Evolutionary conservation across 1,140 invertebrate genomes (phyloP).

Genomic region (Zaprionus kolodkinae): DNA sequence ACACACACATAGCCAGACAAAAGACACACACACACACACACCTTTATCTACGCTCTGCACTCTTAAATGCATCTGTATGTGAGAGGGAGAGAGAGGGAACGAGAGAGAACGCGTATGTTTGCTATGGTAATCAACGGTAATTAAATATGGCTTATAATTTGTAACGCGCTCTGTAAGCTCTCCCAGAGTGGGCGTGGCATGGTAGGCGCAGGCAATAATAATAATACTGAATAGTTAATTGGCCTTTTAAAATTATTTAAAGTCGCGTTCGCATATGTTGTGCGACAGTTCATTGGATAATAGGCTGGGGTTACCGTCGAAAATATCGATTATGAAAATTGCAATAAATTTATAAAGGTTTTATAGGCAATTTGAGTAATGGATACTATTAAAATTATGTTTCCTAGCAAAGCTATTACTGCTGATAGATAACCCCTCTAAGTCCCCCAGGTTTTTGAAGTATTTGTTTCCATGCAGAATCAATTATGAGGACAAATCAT

Average conservation of each 20-base stretch:
- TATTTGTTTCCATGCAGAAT: too few species aligned
- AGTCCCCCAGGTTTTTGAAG: too few species aligned
- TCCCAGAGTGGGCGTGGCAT: neutral
- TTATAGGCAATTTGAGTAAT: neutral
- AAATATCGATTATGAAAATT: neutral
- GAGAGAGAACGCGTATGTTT: neutral
- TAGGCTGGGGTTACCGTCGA: neutral
- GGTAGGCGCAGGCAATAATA: neutral
- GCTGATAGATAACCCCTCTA: too few species aligned
- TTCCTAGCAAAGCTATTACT: too few species aligned
- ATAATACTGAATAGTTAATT: constrained; percentile 33
- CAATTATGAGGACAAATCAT: too few species aligned
- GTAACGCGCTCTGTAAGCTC: neutral
- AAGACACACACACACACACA: neutral
- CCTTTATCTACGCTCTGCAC: neutral
- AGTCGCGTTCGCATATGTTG: neutral
- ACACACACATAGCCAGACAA: neutral
- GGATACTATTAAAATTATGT: too few species aligned
- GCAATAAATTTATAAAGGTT: neutral
- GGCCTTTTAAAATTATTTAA: constrained; percentile 21
- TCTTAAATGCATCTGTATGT: constrained; percentile 11
- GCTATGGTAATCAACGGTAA: constrained; percentile 26
- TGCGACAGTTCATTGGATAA: neutral
- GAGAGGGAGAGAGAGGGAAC: too few species aligned
- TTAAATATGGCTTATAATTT: constrained; percentile 39